phyloP scores from a whole-genome alignment of 2,888 invertebrate species.

The Cantharis rufa region DNA sequence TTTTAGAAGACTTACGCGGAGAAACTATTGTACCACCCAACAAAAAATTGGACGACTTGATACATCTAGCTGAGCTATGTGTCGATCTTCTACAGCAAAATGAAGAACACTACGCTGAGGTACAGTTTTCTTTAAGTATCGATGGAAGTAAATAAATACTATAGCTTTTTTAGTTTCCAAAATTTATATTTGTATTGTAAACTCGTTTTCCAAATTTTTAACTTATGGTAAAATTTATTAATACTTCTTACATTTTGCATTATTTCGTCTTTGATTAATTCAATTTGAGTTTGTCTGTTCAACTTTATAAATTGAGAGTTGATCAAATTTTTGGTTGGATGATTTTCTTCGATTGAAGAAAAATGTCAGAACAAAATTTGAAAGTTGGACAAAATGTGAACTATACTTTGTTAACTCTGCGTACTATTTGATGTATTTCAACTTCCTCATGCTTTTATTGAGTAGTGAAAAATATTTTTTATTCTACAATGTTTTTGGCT shows the following conservation, averaged over 20 bases:
- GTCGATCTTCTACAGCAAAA: slow-evolving; percentile 98
- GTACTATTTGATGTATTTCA: background rate
- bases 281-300: background rate
- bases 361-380: background rate
- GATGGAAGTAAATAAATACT: background rate
- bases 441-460: background rate
- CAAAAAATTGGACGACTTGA: slow-evolving; percentile 93
- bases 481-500: background rate
- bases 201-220: background rate
- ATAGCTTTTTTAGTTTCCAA: background rate
- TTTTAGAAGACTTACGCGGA: slow-evolving; percentile 76
- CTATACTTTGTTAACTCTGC: background rate
- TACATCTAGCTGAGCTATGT: slow-evolving; percentile 95
- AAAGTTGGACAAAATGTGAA: background rate
- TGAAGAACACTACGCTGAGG: slow-evolving; percentile 99
- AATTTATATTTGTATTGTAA: background rate
- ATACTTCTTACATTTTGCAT: background rate
- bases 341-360: background rate
- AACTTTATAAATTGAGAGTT: background rate
- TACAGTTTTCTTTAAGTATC: slow-evolving; percentile 58
- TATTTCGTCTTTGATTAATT: background rate
- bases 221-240: background rate
- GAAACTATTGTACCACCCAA: slow-evolving; percentile 83
- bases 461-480: background rate
- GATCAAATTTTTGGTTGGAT: background rate